Evolutionary conservation across 2,888 invertebrate species (phyloP).

Genomic region (Lycia hirtaria): DNA sequence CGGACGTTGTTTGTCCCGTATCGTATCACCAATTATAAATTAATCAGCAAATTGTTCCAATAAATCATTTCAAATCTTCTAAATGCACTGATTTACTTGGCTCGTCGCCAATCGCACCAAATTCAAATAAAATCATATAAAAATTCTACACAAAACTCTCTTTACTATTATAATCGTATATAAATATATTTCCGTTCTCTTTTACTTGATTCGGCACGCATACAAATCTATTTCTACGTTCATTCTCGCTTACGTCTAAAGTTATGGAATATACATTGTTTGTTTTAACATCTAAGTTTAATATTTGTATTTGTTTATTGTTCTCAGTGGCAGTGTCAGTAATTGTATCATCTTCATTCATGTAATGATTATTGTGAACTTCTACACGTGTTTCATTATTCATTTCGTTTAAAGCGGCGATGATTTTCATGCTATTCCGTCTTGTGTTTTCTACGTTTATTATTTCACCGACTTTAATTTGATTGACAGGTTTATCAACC

Average conservation of each 20-base stretch:
- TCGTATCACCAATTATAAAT: conserved; percentile 26
- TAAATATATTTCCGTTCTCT: conserved; percentile 79
- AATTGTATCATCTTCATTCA: conserved; percentile 50
- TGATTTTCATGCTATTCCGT: conserved; percentile 80
- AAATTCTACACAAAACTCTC: conserved; percentile 77
- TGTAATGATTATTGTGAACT: conserved; percentile 54
- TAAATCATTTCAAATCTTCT: conserved; percentile 37
- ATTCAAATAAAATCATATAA: conserved; percentile 42
- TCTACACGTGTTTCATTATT: conserved; percentile 54
- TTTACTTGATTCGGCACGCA: conserved; percentile 70
- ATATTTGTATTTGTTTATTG: conserved; percentile 83
- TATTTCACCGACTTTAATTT: conserved; percentile 76
- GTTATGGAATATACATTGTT: conserved; percentile 82
- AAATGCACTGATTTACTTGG: conserved; percentile 64
- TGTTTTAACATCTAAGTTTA: conserved; percentile 80
- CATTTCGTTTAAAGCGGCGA: conserved; percentile 72
- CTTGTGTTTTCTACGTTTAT: conserved; percentile 77
- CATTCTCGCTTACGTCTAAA: conserved; percentile 73
- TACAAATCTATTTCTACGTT: conserved; percentile 73
- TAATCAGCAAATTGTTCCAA: conserved; percentile 29
- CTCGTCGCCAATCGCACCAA: conserved; percentile 56
- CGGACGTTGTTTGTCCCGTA: background rate
- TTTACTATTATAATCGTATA: conserved; percentile 81
- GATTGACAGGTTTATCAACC: conserved; percentile 55
- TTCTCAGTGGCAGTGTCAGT: conserved; percentile 64